These are phyloP conservation scores for Rhogogaster chlorosoma DNA, from an alignment of 2,888 invertebrate genomes.

Conservation along the genomic window DNA sequence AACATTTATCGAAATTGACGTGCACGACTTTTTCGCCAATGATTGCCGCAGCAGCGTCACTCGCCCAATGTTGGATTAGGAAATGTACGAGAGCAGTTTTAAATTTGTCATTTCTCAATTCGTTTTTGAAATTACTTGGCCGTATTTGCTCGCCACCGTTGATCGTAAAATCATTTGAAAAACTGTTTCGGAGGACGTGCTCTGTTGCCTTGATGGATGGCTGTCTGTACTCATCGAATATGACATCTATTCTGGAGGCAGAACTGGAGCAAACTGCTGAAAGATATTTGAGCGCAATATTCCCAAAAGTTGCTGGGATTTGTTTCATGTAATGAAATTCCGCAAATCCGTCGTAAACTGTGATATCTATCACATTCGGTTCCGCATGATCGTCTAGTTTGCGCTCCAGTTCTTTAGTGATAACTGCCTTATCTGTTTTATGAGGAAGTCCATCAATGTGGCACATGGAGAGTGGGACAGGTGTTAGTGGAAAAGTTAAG, in stretches of 20 bases:
- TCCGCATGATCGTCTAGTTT: conserved; percentile 3
- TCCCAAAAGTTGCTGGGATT: conserved; percentile 24
- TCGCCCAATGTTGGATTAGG: conserved; percentile 53
- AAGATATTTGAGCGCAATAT: conserved; percentile 1
- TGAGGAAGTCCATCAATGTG: conserved; percentile 57
- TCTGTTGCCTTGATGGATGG: conserved; percentile 59
- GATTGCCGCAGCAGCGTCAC: conserved; percentile 44
- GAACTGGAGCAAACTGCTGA: conserved; percentile 39
- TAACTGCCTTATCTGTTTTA: conserved; percentile 59
- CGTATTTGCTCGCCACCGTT: conserved; percentile 38
- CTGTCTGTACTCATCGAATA: conserved; percentile 61
- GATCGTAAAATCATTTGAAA: conserved; percentile 31
- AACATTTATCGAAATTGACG: conserved; percentile 27
- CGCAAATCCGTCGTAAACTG: conserved; percentile 34
- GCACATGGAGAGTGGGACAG: conserved; percentile 57
- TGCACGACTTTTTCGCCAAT: conserved; percentile 19
- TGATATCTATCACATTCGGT: conserved; percentile 8
- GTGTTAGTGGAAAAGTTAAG: conserved; percentile 57
- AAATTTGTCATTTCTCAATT: conserved; percentile 48
- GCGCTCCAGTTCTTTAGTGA: conserved; percentile 53
- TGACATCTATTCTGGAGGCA: conserved; percentile 56
- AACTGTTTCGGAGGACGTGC: conserved; percentile 56
- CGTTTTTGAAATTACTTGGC: conserved; percentile 48
- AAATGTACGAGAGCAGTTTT: conserved; percentile 53
- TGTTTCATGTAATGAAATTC: conserved; percentile 37